Conservation (phyloP, 2,797 vertebrate species). For the Acanthurus lineatus region DNA sequence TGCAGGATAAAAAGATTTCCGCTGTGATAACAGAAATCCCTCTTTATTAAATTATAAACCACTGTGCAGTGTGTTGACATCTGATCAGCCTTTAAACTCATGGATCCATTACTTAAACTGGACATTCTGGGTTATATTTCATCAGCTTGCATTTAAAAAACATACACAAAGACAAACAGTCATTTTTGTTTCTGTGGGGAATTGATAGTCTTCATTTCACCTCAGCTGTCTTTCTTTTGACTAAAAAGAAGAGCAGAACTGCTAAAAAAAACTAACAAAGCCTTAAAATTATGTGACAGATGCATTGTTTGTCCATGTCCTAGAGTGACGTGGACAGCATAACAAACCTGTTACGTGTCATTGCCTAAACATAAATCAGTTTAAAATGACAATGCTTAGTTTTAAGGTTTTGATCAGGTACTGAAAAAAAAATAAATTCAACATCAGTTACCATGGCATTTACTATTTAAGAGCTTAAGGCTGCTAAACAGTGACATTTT, state of each 20-base stretch:
- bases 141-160: not conserved
- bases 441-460: no score
- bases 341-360: no score
- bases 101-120: not conserved
- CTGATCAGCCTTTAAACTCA: not conserved
- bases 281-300: not conserved
- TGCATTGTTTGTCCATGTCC: not conserved
- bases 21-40: no score
- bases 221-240: not conserved
- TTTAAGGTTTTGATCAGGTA: no score
- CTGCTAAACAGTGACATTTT: no score
- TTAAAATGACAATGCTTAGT: not conserved
- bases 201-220: not conserved
- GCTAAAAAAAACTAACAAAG: not conserved
- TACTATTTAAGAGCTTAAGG: no score
- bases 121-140: not conserved
- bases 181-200: not conserved
- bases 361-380: no score
- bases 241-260: not conserved
- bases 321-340: no score
- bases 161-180: not conserved
- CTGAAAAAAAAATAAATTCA: no score
- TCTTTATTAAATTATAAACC: not conserved
- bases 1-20: not conserved
- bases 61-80: not conserved